Evolutionary conservation across 2,113 vertebrate genomes (phyloP), one percentile per base, ranked within the genome.

Genomic region (Tiliqua scincoides): DNA sequence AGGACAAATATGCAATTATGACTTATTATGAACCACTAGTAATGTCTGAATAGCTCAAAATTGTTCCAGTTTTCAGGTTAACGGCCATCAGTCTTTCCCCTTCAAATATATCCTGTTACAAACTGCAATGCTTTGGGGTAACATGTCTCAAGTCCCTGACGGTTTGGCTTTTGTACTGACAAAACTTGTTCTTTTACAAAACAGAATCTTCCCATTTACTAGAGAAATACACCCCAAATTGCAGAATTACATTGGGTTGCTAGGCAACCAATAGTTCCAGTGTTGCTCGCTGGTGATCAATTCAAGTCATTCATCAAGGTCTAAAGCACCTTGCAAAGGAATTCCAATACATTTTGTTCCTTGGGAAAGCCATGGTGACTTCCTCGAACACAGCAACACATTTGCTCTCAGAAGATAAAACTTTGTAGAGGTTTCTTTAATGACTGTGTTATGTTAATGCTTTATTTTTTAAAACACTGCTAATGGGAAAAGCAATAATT

Each of bases 401-500:
- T 95, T 93, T 87, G 90, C 93, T 92, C 93, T 93, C 92, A 85
- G 35, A 93, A 95, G 93, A 96, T 95, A 95, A n/a, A 95, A 96
- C 94, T 95, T 94, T 83, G 93, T 94, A 90, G 95, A 95, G 94
- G 91, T 85, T 93, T 94, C 93, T 96, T 96, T 95, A 92, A 96
- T 96, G 94, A 75, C 67, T 85, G 88, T 68, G 89, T 91, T 90
- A 88, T 92, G 95, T 96, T 94, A 94, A 96, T 96, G 94, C 94
- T 95, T 96, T 96, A 95, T 89, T 95, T 94, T 95, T 86, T 95
- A 93, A 91, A 93, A 12, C 77, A 83, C 71, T 43, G 92, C 93
- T 96, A 96, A 96, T 95, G 91, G 93, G 92, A 91, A 93, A 94
- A 94, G 91, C 94, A 94, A 85, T 95, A 96, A 96, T 97, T 96